A percentile compares a stretch with the other conserved stretches of the same genome.
phyloP scores from a whole-genome alignment of 1,140 invertebrate genomes.

The Eumeta japonica region DNA sequence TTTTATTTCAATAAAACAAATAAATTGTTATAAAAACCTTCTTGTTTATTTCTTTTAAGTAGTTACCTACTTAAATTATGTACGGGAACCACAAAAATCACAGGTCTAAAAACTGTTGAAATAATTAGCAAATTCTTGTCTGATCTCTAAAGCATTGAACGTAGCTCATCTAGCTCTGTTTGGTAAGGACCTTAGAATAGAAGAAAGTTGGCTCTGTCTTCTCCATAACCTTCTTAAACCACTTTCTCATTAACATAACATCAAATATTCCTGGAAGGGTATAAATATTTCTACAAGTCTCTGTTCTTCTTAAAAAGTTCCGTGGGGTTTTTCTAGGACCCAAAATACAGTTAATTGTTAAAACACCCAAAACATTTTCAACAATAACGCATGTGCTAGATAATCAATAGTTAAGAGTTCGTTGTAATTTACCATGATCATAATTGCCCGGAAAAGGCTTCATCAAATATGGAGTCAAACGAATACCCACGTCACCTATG shows the following conservation, averaged over 20 bases:
- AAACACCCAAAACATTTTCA: too few relatives aligned
- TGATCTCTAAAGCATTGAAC: conserved; percentile 11
- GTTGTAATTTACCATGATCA: conserved; percentile 14
- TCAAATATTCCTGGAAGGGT: conserved; percentile 13
- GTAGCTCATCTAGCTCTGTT: conserved; percentile 8
- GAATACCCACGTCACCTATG: conserved; percentile 56
- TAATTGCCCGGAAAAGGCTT: conserved; percentile 36
- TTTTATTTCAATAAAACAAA: too few relatives aligned
- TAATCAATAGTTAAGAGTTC: conserved; percentile 28
- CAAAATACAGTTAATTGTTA: conserved; percentile 19
- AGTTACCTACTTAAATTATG: too few relatives aligned
- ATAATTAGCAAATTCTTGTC: conserved; percentile 12
- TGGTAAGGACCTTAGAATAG: conserved; percentile 6
- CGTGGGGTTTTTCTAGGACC: conserved; percentile 24
- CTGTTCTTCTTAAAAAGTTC: conserved; percentile 22
- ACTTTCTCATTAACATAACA: conserved; percentile 5
- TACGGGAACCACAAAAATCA: too few relatives aligned
- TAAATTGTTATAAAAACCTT: too few relatives aligned
- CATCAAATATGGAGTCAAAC: conserved; percentile 33
- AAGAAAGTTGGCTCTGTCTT: conserved; percentile 5
- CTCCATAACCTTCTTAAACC: conserved; percentile 7
- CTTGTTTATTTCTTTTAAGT: too few relatives aligned
- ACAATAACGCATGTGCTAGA: conserved; percentile 27
- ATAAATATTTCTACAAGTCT: conserved; percentile 13
- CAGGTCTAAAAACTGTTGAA: too few relatives aligned